Evolutionary conservation across 2,797 vertebrate genomes (phyloP), one percentile per base, ranked within the genome.

Genomic region (Acrossocheilus fasciatus): DNA sequence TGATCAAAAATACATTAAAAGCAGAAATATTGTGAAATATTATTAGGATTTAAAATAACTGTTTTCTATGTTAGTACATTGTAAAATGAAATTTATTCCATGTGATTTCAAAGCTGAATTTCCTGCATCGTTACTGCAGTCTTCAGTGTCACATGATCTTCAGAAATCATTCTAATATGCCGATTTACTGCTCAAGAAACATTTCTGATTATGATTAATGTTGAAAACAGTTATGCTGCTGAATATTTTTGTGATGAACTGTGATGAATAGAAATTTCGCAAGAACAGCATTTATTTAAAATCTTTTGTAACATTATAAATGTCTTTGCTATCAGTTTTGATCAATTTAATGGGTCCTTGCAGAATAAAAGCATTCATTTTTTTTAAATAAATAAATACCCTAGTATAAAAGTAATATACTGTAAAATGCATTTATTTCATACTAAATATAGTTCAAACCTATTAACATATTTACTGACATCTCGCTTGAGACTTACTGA

Each of bases 21-120:
- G 6, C 52, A 52, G 50, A 18, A 6, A 52, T 17, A 54, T 54
- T 43, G 5, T 15, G 11, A 73, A 15, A 45, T 26, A 73, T n/a
- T 45, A 7, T 45, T 45, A 0, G 0, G 3, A 14, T 6, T 2
- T 41, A 23, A 23, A 70, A 2, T 0, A 23, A 0, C 4, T 41
- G 36, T 72, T 72, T 5, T 72, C 39, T 41, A 5, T 12, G 68
- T 23, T 2, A 72, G 3, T 14, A n/a, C 23, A 20, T 1, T 0
- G 0, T 43, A 7, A n/a, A 43, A 0, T 43, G 1, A 43, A 6
- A 72, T 72, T 14, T 14, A 72, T 23, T 70, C 0, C 36, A 36
- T 41, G 68, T 23, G 36, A 69, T 39, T 36, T 4, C 8, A 11
- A 4, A 68, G 17, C 17, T 69, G 34, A 0, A 12, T 41, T 6